Base-by-base conservation (phyloP, 2,888 invertebrate genomes). In the Hypolimnas misippus region DNA sequence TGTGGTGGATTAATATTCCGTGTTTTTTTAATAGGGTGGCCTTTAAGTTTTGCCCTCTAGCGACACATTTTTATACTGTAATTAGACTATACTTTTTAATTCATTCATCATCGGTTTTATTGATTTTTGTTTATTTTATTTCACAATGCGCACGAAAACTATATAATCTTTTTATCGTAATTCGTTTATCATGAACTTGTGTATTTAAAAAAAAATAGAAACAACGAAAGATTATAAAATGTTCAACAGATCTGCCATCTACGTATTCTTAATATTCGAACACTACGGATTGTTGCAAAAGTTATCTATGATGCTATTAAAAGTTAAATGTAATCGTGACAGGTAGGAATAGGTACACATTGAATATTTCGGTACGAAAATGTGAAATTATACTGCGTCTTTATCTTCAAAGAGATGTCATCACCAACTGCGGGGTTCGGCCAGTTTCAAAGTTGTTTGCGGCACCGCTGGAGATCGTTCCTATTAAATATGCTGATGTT, bases 391-490 rank as follows among this genome's bases (percentile, higher is more conserved):
- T 89, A 87, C 89, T 73, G 79, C 84, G 81, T 87, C 90, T 88
- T 88, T 87, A 91, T 91, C 90, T 89, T 91, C 91, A 91, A 92
- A 91, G 91, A 86, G 89, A 92, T 87, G 91, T 90, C 91, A 88
- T 84, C 81, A 78, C 81, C 91, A 90, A 83, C 84, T 84, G 85
- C 81, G 79, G 75, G 76, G 78, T 76, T 74, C 77, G 88, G 82
- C 83, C 87, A 86, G 85, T 89, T 86, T 82, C 83, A 83, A 90
- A 89, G 83, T 88, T 86, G 84, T 87, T 88, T 82, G 84, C 81
- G 83, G 81, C 81, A 75, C 82, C 77, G 82, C 76, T 80, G 83
- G 83, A 84, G 81, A 81, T 77, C 81, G 80, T 70, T 81, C 78
- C 76, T 83, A 83, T 84, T 82, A 84, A 84, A 84, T 82, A 83